Evolutionary conservation across 1,140 invertebrate genomes (phyloP), one percentile per base, ranked within the genome.

Genomic region (Pseudomyrmex dendroicus): DNA sequence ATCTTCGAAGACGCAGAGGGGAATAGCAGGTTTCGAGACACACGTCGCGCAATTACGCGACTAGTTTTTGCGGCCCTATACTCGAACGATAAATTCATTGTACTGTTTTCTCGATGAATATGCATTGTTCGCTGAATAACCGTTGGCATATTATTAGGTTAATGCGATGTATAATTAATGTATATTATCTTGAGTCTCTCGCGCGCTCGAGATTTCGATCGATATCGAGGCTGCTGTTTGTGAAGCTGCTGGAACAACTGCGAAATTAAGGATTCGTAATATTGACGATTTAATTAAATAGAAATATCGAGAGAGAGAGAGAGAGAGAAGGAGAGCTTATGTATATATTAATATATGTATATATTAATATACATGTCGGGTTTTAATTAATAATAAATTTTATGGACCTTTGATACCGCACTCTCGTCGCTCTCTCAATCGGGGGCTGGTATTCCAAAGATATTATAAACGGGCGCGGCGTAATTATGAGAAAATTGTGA

Each of bases 1-100:
- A 35, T 7, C 35, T 35, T 35, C 35, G 35, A 35, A 35, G 0
- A 35, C 35, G 5, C 35, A 4, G 35, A 35, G 35, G 35, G 5
- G 35, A 35, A 35, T 35, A 35, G 35, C 35, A 35, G 35, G 35
- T 35, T 7, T 0, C 4, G 35, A 35, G 35, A 35, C 35, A 35
- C 35, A 35, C 35, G 5, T 5, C 35, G 35, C 35, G 35, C 35
- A 35, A 70, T 74, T 44, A 56, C 25, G 52, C 52, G 20, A 25
- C 73, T 74, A 10, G 20, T 74, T 63, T 22, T 74, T 63, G 57
- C 73, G 63, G 7, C 44, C 9, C 8, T 17, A 20, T 20, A 64
- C 54, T 66, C 17, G 54, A 76, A 22, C 61, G 12, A 56, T 67
- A 77, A 54, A 67, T 77, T 66, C 25, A 77, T 77, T 54, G 54